Base-by-base conservation (phyloP, 2,113 vertebrate species). In the Hiodon tergisus region DNA sequence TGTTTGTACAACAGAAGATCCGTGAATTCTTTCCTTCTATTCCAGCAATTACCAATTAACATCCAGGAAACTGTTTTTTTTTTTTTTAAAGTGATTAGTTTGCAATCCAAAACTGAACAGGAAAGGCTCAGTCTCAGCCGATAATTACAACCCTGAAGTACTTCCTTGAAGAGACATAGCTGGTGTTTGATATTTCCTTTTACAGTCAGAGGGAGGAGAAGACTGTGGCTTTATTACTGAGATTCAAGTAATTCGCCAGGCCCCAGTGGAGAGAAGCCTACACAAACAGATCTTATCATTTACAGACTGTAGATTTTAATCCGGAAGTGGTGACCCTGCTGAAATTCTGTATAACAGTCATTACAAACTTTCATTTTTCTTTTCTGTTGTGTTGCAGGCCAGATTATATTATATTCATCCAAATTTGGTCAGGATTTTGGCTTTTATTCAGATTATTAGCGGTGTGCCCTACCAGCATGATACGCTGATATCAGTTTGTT, bases 281-380 rank as follows among this genome's bases (percentile, higher is more conserved):
- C 82, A 81, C 74, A 83, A 80, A 67, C 83, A 51, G 84, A 87
- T 87, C 79, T 85, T 88, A 87, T 87, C 85, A 3, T 6, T 61
- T 0, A 0, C 48, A 60, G 60, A 48, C 72, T 79, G 76, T 75
- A 78, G 86, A 87, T 85, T 83, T 81, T 81, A 83, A 80, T 80
- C 73, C 80, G 83, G 80, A 55, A 82, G 70, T 51, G 17, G 58
- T 63, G 17, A 67, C 66, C 16, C 66, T 68, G 52, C 47, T 68
- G 66, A 17, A 59, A 14, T 59, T 59, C 58, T 59, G 58, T 59
- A 59, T 9, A 59, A 9, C 58, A 3, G 58, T 3, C 58, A 9
- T 59, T 14, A 4, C 7, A 14, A 11, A 59, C 58, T 59, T 9
- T 9, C 58, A 59, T 59, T 59, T 59, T 9, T 9, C 31, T 31